Evolutionary conservation across 2,797 vertebrate species (phyloP), one percentile per base, ranked within the genome.

Genomic region (Sebastes steindachneri): DNA sequence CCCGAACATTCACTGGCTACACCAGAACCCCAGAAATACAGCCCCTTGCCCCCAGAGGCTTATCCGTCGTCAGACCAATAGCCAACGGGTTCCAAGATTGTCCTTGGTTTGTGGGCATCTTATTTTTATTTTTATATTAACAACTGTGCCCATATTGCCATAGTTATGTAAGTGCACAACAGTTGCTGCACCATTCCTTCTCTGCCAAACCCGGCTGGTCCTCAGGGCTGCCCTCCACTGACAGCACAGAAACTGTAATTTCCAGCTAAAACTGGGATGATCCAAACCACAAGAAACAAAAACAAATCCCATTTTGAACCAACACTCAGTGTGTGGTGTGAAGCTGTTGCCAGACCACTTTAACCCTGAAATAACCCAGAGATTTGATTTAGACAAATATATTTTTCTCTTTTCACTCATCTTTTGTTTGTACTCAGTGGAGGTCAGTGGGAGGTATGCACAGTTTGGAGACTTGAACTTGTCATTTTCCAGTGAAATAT

Each of bases 171-270:
- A 63, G 17, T 9, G 21, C 9, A 8, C 54, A 14, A 25, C 48
- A 68, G 70, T 72, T 45, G 10, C 66, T 76, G 48, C 53, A 55
- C 26, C 7, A 19, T 45, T 63, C 6, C 17, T 23, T 73, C 62
- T 67, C 19, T 73, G 82, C 77, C 82, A 83, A 86, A 85, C 74
- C 80, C 21, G 3, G 35, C 19, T 11, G 35, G 35, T 71, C 45
- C 17, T 72, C 67, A 53, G 54, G 68, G 33, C 70, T 62, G 62
- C 75, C 80, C 75, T 76, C 48, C 80, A 51, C 59, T 60, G 76
- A 80, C 73, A 59, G 48, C 68, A 80, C 73, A 76, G n/a, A 55
- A 41, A 65, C 81, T 82, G 63, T 89, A 80, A 87, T 90, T 89
- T 84, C 26, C 33, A 69, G 73, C 72, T 91, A 89, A 82, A 87